Base-by-base conservation (phyloP, 2,888 invertebrate genomes). In the Isoperla grammatica region DNA sequence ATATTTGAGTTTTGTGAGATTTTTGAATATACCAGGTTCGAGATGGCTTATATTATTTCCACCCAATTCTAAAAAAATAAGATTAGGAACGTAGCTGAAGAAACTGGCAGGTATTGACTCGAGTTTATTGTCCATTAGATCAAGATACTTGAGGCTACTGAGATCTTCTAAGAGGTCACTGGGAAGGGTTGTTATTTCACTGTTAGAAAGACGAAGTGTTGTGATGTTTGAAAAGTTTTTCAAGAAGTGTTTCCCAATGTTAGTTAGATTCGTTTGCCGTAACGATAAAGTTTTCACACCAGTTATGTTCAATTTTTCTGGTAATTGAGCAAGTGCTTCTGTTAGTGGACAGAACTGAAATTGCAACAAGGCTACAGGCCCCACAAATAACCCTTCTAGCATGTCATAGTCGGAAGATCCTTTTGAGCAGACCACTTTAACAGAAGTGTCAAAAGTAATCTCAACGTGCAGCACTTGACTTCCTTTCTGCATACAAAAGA, bases 41-140 rank as follows among this genome's bases (percentile, higher is more conserved):
- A 89, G 75, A 67, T 78, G 74, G 48, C 78, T 77, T 68, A 90
- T 74, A 60, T 83, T 78, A 71, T 89, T 89, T 68, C 80, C 78
- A 50, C 83, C 84, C 67, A 88, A 74, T 72, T 87, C 86, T 56
- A 88, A 76, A 57, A 78, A 78, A 65, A 80, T 78, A 39, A 88
- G 73, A 66, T 75, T 79, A 59, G 78, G 76, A 49, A 84, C 72
- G 9, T 79, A 76, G 62, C 78, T 76, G 63, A 85, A 82, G 19
- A 84, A 71, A 65, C 79, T 76, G 60, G 76, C 76, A 0, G 82
- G 81, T 29, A 85, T 70, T 67, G 79, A 78, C 5, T 83, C 76
- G 1, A 46, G 15, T 57, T 79, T 78, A 68, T 84, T 85, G 1
- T 81, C 79, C 61, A 79, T 76, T 65, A 89, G 78, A 67, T 84